Evolutionary conservation across 2,888 invertebrate genomes (phyloP), one percentile per base, ranked within the genome.

Genomic region (Noctuana brunneofusca): DNA sequence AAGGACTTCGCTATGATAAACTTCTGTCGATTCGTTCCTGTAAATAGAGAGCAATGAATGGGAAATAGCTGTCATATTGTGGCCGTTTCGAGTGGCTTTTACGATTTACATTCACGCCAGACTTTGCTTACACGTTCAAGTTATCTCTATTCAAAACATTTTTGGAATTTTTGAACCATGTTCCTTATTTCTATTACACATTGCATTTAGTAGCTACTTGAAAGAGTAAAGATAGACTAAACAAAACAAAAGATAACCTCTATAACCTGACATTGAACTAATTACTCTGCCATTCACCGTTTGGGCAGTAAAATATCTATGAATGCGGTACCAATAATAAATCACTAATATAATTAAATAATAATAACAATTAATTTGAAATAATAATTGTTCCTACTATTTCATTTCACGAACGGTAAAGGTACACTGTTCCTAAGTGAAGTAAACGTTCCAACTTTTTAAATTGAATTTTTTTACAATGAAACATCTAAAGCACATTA

Each of bases 1-100:
- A 88, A 85, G 81, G 85, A 81, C 80, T 80, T 71, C 68, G 66
- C 73, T 68, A 63, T 86, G 86, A 88, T 87, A 88, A 84, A 86
- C 79, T 81, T 81, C 76, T 84, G 86, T 87, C 88, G 85, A 89
- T 86, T 87, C 80, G 86, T 82, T 83, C 79, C 80, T 80, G 84
- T 82, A 84, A 85, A 86, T 87, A 84, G 78, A 77, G 77, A 71
- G 79, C 84, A 81, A 82, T 89, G 84, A 85, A 87, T 87, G 81
- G 80, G 83, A 86, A 89, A 88, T 87, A 78, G 83, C 81, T 80
- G 81, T 80, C 78, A 79, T 83, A 78, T 62, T 57, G 63, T 63
- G 27, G 50, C 52, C 50, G 32, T 63, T 63, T 63, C 24, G 63
- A 63, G 63, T 50, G 52, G 32, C 56, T 62, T 32, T 60, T 48